These are phyloP conservation scores for Spinus olivaceus DNA, from an alignment of 2,797 vertebrate genomes.

Conservation along the genomic window DNA sequence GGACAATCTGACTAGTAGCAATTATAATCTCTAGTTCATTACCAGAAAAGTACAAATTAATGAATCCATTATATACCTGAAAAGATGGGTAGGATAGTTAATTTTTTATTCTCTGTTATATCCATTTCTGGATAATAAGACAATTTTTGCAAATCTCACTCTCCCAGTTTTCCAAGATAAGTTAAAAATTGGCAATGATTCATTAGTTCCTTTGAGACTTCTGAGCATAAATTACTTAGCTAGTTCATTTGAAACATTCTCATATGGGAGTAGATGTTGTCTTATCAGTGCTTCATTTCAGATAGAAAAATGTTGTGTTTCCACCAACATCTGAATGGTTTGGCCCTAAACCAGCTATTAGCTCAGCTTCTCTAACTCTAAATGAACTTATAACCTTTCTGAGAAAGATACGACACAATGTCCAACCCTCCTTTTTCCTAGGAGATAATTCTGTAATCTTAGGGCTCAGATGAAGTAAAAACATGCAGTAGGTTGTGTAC, in stretches of 20 bases:
- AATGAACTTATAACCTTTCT: conserved; percentile 24
- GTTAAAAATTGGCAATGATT: conserved; percentile 5
- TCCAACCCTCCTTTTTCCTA: not conserved
- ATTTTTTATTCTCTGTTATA: not conserved
- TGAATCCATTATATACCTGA: not conserved
- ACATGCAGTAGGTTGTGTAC: not conserved
- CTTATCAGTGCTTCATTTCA: conserved; percentile 28
- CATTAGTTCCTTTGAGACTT: not conserved
- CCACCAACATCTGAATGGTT: not conserved
- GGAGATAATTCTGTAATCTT: not conserved
- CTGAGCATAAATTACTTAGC: not conserved
- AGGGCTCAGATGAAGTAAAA: not conserved
- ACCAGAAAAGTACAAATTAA: not conserved
- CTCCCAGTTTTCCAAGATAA: not conserved
- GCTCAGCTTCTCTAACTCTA: conserved; percentile 8
- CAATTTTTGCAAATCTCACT: not conserved
- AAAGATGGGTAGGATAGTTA: not conserved
- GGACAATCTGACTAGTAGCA: not conserved
- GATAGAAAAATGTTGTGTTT: conserved; percentile 13
- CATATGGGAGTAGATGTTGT: not conserved
- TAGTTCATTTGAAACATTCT: not conserved
- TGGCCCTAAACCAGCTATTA: conserved; percentile 29
- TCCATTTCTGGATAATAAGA: not conserved
- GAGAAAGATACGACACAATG: not conserved
- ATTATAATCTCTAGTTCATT: not conserved